phyloP scores from a whole-genome alignment of 2,888 invertebrate species.

The Cenopis cana region DNA sequence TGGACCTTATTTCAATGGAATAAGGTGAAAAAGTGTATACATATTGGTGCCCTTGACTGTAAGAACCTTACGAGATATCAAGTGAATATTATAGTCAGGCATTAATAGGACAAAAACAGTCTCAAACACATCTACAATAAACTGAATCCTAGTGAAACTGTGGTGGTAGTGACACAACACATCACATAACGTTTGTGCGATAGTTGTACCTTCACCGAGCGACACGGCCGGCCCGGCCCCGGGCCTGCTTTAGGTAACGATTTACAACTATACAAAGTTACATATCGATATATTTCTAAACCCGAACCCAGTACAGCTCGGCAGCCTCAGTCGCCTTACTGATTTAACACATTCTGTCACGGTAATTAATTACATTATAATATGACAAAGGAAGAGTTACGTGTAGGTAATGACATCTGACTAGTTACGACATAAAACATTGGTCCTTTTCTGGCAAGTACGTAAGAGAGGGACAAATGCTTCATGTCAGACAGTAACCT shows the following conservation, averaged over 20 bases:
- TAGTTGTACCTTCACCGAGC: background rate
- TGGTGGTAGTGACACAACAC: background rate
- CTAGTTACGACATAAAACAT: too few relatives aligned
- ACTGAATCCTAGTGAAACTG: background rate
- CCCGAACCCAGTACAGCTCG: slow-evolving; percentile 17
- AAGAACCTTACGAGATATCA: too few relatives aligned
- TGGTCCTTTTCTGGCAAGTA: too few relatives aligned
- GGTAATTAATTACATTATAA: too few relatives aligned
- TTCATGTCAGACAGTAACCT: too few relatives aligned
- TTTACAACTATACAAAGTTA: slow-evolving; percentile 35
- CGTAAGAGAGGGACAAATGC: too few relatives aligned
- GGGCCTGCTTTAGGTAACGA: background rate
- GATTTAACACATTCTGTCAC: slow-evolving; percentile 4
- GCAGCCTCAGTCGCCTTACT: background rate
- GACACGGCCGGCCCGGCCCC: background rate
- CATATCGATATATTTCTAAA: slow-evolving; percentile 21
- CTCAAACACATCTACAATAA: background rate
- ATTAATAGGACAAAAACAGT: background rate
- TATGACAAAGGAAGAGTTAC: too few relatives aligned
- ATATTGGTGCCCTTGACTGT: too few relatives aligned
- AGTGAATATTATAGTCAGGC: background rate
- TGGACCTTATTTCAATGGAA: too few relatives aligned
- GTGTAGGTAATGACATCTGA: too few relatives aligned
- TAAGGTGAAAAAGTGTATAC: too few relatives aligned
- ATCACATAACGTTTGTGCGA: background rate